These are phyloP conservation scores for Tetragnatha montana DNA, from an alignment of 2,888 invertebrate genomes.

Conservation along the genomic window DNA sequence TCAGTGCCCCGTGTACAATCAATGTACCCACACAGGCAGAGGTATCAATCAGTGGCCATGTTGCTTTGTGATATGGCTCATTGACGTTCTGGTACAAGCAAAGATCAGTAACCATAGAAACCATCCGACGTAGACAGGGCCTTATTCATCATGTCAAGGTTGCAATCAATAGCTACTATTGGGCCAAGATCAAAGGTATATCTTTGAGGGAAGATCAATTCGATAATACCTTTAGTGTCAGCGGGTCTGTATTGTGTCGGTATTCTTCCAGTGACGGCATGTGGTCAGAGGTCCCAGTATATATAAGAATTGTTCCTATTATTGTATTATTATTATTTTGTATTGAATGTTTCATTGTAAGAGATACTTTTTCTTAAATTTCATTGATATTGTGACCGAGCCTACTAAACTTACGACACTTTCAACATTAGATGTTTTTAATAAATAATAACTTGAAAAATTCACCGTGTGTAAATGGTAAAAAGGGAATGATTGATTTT, in stretches of 20 bases:
- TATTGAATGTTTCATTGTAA: too few species aligned
- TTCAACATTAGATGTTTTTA: too few species aligned
- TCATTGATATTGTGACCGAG: too few species aligned
- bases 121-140: not conserved
- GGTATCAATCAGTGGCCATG: not conserved
- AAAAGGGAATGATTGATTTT: too few species aligned
- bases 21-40: not conserved
- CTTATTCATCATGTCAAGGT: not conserved
- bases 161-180: not conserved
- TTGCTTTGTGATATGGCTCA: not conserved
- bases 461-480: too few species aligned
- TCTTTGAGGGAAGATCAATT: not conserved
- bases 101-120: slow-evolving; percentile 1
- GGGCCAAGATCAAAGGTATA: not conserved
- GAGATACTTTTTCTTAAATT: too few species aligned
- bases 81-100: not conserved
- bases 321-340: too few species aligned
- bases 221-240: not conserved
- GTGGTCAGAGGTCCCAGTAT: too few species aligned
- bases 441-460: too few species aligned
- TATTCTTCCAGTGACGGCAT: not conserved
- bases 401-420: too few species aligned
- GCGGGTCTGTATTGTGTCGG: not conserved
- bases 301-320: too few species aligned
- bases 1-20: not conserved